Evolutionary conservation across 2,888 invertebrate species (phyloP), one percentile per base, ranked within the genome.

Genomic region (Epinotia demarniana): DNA sequence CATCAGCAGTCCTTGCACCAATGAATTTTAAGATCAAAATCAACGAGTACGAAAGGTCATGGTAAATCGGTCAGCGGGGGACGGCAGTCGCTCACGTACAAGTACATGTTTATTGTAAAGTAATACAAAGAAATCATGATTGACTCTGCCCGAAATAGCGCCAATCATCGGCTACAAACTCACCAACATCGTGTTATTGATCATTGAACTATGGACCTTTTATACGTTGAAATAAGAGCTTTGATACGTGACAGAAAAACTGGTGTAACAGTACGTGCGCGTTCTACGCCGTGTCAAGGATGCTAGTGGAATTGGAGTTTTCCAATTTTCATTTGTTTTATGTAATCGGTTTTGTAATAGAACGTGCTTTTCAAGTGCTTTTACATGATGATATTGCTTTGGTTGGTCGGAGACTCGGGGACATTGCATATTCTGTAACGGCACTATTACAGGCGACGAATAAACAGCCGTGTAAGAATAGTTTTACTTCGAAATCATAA

Each of bases 201-300:
- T 60, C 43, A 60, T 11, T 19, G 46, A 16, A 60, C 11, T 46
- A 46, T n/a, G 46, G 11, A 60, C 58, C 27, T 27, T 27, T 60
- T 23, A 11, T 1, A 3, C 23, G n/a, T 19, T 69, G 46, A 60
- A 69, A 60, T 69, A 69, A 60, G 69, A 23, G 19, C 58, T 16
- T 13, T n/a, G 23, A 6, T 60, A n/a, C n/a, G 16, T 46, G 46
- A n/a, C n/a, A n/a, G 33, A 53, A 33, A 60, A 46, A 23, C 43
- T 43, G 46, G 11, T 23, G 58, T 46, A 46, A 46, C 46, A 11
- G 63, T 64, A 75, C 75, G 75, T 75, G 75, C 53, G 53, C 61
- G 43, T 43, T 46, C 62, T 64, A 81, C 62, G 78, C 77, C 79
- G 88, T 87, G 89, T 88, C 90, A 90, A 90, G 90, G 90, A 84